Evolutionary conservation across 2,113 vertebrate species (phyloP), one percentile per base, ranked within the genome.

Genomic region (human): DNA sequence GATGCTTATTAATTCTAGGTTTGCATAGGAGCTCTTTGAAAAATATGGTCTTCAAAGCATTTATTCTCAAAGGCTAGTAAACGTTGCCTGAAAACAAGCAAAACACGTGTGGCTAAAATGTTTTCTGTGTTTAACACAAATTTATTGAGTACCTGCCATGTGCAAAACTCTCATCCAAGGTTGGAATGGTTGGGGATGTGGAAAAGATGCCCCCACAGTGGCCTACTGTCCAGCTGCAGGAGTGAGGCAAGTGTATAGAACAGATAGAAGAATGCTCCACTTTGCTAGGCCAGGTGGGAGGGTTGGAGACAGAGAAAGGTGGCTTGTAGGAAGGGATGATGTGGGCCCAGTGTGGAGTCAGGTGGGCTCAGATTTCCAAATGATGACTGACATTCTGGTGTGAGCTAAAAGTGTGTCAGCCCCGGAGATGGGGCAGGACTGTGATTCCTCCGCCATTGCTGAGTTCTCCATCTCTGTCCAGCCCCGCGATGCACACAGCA

Each of bases 1-100:
- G 97, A 98, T 98, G 97, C 97, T 98, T 98, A 98, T 98, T 98
- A 99, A 98, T 97, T 96, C 97, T 96, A 81, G 81, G 83, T 94
- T 98, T 30, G 82, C 6, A 57, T 93, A 97, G 98, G 95, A 98
- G 61, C 95, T 96, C 93, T 98, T 96, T 97, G 93, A 98, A 94
- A 98, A 98, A 98, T 85, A 68, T 8, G 88, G 81, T 97, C 97
- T 98, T 98, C 94, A 97, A 98, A 98, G 96, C 96, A 96, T 98
- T 98, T 98, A 94, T 83, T 98, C 97, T 98, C 72, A 90, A 98
- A 98, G 95, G 96, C 96, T 90, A 96, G 86, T 86, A 98, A 98
- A 93, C 50, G 55, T 0, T 80, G 96, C 96, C 66, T 97, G 72
- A 78, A 98, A 98, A 97, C 97, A 97, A 98, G 89, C 61, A 97